Base-by-base conservation (phyloP, 2,888 invertebrate species). In the Cremastinae sp. region DNA sequence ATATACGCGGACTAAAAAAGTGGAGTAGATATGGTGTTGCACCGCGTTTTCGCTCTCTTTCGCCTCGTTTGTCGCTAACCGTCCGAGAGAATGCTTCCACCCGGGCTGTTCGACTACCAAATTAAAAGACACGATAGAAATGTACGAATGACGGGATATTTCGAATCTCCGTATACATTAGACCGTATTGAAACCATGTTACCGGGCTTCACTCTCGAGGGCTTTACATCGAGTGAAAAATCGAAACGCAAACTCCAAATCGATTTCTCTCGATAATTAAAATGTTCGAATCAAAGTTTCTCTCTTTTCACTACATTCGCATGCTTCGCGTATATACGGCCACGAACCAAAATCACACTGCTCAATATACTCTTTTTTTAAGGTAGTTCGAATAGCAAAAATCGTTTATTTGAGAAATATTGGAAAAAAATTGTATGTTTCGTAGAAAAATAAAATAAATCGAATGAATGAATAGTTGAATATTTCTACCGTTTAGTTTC, bases 41-140 rank as follows among this genome's bases (percentile, higher is more conserved):
- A 54, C 59, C n/a, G n/a, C n/a, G 58, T 20, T 45, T 53, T 53
- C 59, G 51, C 66, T 59, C 72, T 49, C 73, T 66, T 61, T 59
- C 73, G 66, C 66, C 59, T 73, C 73, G 73, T 73, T 73, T 66
- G 66, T n/a, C 51, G 22, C 66, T 61, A 66, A 73, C 66, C 59
- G 66, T 66, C 66, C 73, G 73, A 36, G 73, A 47, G 38, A 66
- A 66, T 59, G 51, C 43, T 53, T 28, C 41, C 49, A 66, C 66
- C 45, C 66, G 66, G 28, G 2, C 28, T 51, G 36, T 61, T 45
- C 43, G 16, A 36, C 38, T 43, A 43, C 65, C 66, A 65, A 73
- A 66, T 66, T 59, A 61, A 73, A 73, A 58, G 61, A 59, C 58
- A 22, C 56, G n/a, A 49, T n/a, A 36, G 36, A 59, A 56, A n/a